These are phyloP conservation scores for Penaeus vannamei DNA, from an alignment of 1,140 invertebrate species.

Conservation along the genomic window DNA sequence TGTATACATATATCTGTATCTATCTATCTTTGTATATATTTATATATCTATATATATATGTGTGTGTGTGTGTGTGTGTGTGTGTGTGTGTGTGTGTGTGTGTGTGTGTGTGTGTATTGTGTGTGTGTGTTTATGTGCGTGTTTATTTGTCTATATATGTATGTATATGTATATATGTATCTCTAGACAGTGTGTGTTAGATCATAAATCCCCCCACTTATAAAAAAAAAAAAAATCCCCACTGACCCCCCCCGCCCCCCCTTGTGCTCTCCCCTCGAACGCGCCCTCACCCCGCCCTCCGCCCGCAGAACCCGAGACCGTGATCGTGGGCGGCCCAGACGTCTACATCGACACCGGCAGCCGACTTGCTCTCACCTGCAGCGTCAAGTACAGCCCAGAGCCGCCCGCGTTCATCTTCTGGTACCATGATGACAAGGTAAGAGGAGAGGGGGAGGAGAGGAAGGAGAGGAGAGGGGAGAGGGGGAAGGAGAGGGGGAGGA, in stretches of 20 bases:
- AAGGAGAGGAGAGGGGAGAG: too few relatives aligned
- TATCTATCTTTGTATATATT: not conserved
- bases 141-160: not conserved
- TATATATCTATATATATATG: not conserved
- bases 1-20: not conserved
- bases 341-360: slow-evolving; percentile 91
- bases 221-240: not conserved
- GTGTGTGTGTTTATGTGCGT: slow-evolving; percentile 5
- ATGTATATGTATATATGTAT: not conserved
- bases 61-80: not conserved
- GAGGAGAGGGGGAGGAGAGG: not conserved
- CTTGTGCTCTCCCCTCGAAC: not conserved
- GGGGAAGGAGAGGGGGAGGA: too few relatives aligned
- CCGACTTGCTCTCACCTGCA: slow-evolving; percentile 93
- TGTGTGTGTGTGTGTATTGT: not conserved
- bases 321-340: slow-evolving; percentile 89
- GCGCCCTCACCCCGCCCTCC: slow-evolving; percentile 55
- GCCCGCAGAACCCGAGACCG: slow-evolving; percentile 86
- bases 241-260: not conserved
- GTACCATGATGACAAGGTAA: slow-evolving; percentile 70
- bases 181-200: not conserved
- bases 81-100: not conserved
- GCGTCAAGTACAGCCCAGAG: slow-evolving; percentile 89
- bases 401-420: slow-evolving; percentile 92
- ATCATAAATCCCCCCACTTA: too few relatives aligned